Conservation (phyloP, 2,888 invertebrate species). For the Metallyticus violacea region DNA sequence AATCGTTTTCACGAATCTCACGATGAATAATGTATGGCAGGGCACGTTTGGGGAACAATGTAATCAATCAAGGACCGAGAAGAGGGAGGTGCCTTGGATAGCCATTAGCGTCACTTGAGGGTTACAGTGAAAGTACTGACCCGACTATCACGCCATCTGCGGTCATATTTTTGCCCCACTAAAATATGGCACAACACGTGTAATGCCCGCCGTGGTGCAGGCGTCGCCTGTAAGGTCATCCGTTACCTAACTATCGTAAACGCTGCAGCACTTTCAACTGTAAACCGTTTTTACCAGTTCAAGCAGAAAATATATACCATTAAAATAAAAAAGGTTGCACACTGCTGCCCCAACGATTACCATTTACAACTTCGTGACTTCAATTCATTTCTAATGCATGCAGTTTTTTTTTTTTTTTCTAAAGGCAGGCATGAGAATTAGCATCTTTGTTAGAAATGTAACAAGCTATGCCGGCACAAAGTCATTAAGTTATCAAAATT, state of each 20-base stretch:
- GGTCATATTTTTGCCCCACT: not conserved
- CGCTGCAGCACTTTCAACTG: not conserved
- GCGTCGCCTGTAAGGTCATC: not conserved
- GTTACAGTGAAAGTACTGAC: not conserved
- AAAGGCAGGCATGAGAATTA: not conserved
- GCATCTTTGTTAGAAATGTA: not conserved
- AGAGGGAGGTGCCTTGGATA: not conserved
- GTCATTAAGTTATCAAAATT: too few species aligned
- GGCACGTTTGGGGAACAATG: too few species aligned
- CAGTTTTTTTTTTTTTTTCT: not conserved
- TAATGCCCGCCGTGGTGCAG: too few species aligned
- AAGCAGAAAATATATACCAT: not conserved
- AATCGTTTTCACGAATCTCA: not conserved
- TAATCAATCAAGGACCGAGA: not conserved
- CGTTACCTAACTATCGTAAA: not conserved
- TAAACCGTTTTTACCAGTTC: not conserved
- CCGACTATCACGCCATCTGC: not conserved
- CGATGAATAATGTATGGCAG: not conserved
- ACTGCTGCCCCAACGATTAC: not conserved
- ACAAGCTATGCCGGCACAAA: too few species aligned
- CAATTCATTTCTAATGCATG: too few species aligned
- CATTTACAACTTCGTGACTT: not conserved
- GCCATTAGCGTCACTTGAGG: not conserved
- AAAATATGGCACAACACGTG: not conserved
- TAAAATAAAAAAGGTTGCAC: too few species aligned